Base-by-base conservation (phyloP, 2,888 invertebrate species). In the Leucophenga maculata region DNA sequence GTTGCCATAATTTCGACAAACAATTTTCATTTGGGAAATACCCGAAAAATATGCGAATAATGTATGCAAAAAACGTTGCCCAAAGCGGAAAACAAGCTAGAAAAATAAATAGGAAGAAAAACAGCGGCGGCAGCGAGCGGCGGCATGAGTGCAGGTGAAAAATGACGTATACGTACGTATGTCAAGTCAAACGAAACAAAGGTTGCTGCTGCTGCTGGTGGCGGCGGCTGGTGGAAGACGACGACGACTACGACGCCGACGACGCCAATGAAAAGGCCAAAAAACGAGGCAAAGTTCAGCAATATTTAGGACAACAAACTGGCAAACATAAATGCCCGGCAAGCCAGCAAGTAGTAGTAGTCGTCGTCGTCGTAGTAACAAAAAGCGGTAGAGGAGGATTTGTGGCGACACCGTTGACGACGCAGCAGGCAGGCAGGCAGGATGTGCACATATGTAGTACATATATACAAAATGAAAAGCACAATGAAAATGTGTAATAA, bases 1-100 rank as follows among this genome's bases (percentile, higher is more conserved):
- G 39, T 39, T 39, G 39, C 39, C 39, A 39, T 39, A 39, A 39
- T 39, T 39, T 39, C 8, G 8, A 55, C 20, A 55, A 55, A 14
- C 55, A 18, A 22, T 14, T 26, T 66, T 71, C 68, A 67, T 65
- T 72, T 80, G 82, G 80, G 80, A 82, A 80, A 82, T 80, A 80
- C 80, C 80, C 82, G 79, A 76, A 73, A 77, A 82, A 80, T 71
- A 69, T 67, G 72, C 69, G 65, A 31, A 62, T 18, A 59, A 54
- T 69, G 52, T 50, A 64, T 64, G 39, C 57, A 59, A 60, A 32
- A 60, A 16, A 52, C 3, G 50, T 22, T 31, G 67, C 64, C 48
- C 52, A 32, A 31, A 31, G 55, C 39, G 22, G 55, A 52, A 64
- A 50, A 65, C 66, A 68, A 39, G 39, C 39, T 39, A 39, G 8